phyloP scores from a whole-genome alignment of 2,797 vertebrate genomes.

The Channallabes apus region DNA sequence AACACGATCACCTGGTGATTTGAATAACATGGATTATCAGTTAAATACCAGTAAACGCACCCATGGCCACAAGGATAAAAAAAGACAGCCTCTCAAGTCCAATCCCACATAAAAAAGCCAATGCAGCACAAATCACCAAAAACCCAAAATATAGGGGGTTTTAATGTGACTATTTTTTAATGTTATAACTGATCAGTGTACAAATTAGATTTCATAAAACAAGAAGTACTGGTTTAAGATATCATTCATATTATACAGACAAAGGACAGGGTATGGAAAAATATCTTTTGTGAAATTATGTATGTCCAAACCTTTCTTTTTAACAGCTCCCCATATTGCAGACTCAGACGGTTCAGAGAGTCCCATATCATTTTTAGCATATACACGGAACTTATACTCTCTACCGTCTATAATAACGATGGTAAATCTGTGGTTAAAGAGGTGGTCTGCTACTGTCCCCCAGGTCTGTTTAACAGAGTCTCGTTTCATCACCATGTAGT shows the following conservation, averaged over 20 bases:
- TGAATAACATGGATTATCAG: no score
- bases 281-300: background rate
- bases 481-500: constrained; percentile 80
- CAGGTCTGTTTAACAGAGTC: constrained; percentile 78
- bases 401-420: constrained; percentile 78
- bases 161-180: no score
- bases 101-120: no score
- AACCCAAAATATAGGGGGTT: no score
- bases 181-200: no score
- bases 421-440: constrained; percentile 88
- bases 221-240: background rate
- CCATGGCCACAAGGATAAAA: no score
- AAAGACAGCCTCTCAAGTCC: no score
- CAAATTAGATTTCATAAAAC: background rate
- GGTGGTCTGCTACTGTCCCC: constrained; percentile 75
- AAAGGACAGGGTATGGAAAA: background rate
- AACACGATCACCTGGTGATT: no score
- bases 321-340: constrained; percentile 74
- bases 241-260: background rate
- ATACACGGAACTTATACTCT: constrained; percentile 86
- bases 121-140: no score
- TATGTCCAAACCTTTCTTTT: constrained; percentile 75
- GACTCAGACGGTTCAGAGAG: constrained; percentile 79
- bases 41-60: no score
- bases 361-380: constrained; percentile 86